Base-by-base conservation (phyloP, 23 tunicate genomes). In the Aplidium turbinatum region DNA sequence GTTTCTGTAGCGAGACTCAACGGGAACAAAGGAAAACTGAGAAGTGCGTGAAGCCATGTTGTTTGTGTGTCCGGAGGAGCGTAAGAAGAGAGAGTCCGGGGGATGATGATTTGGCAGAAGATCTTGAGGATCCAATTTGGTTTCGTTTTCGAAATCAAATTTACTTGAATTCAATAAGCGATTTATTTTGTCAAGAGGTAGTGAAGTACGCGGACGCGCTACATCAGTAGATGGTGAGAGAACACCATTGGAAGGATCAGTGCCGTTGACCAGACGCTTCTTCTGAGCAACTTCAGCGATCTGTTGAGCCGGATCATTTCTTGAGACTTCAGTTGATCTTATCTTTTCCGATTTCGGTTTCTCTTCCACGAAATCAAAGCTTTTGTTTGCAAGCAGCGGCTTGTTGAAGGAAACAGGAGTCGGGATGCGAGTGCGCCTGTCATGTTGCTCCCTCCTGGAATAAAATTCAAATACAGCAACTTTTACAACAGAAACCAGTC, bases 371-470 rank as follows among this genome's bases (percentile, higher is more conserved):
- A 42, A 9, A 16, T 42, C 50, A 42, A 42, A 9, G 50, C 50
- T 42, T 16, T 16, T 11, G 28, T 38, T 26, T 5, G 35, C 3
- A 16, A 38, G 48, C 20, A 70, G 58, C 4, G 76, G 26, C 35
- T 45, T 55, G 35, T 62, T 47, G 31, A 78, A 78, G 20, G 83
- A 78, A 25, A 78, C 83, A 29, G 83, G 83, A 5, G 86, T 80
- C 20, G 86, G 86, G 34, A 70, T 80, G 28, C 48, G 32, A 13
- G 86, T 70, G 27, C 78, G 50, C 23, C 63, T 56, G 22, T 70
- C 76, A 24, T 65, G 72, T 36, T 65, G 72, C 13, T n/a, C n/a
- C n/a, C n/a, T n/a, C n/a, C n/a, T n/a, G n/a, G n/a, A n/a, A n/a
- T n/a, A n/a, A n/a, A n/a, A n/a, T n/a, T n/a, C n/a, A n/a, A n/a